A percentile compares a stretch with the other conserved stretches of the same genome.
phyloP scores from a whole-genome alignment of 2,797 vertebrate genomes.

The Gobionotothen gibberifrons region DNA sequence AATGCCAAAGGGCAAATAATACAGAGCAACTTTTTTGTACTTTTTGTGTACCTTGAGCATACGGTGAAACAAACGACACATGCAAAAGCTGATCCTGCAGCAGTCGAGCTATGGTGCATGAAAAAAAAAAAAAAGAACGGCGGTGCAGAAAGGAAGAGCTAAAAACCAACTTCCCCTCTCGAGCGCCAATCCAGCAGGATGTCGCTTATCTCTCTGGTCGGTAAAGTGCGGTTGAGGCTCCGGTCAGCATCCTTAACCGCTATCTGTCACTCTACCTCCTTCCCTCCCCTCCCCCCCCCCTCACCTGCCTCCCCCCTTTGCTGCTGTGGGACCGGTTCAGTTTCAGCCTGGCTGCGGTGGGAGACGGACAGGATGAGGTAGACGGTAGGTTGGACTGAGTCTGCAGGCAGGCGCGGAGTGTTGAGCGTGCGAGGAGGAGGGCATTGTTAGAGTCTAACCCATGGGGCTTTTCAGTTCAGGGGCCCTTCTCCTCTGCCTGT shows the following conservation, averaged over 20 bases:
- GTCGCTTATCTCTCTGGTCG: conserved; percentile 69
- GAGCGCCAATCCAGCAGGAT: conserved; percentile 60
- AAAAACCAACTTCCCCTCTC: conserved; percentile 19
- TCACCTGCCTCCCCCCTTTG: conserved; percentile 37
- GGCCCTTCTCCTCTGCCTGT: conserved; percentile 49
- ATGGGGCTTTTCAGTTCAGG: conserved; percentile 66
- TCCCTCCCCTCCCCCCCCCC: conserved; percentile 19
- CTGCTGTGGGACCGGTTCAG: conserved; percentile 64
- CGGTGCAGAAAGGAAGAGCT: conserved; percentile 17
- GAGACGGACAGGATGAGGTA: conserved; percentile 58
- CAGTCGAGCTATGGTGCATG: neutral
- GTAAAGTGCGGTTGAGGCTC: conserved; percentile 73
- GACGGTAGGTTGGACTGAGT: conserved; percentile 58
- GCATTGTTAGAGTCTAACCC: conserved; percentile 67
- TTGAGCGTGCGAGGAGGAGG: conserved; percentile 13
- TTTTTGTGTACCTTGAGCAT: conserved; percentile 12
- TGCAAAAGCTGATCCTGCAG: conserved; percentile 23
- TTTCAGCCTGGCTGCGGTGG: conserved; percentile 68
- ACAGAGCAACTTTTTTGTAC: conserved; percentile 31
- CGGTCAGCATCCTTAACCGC: conserved; percentile 75
- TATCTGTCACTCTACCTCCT: conserved; percentile 64
- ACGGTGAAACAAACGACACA: conserved; percentile 9
- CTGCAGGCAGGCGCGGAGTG: conserved; percentile 38
- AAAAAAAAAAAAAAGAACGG: conserved; percentile 40
- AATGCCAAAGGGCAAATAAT: conserved; percentile 57